Conservation (phyloP, 2,113 vertebrate genomes). For the Dolichotis patagonum region DNA sequence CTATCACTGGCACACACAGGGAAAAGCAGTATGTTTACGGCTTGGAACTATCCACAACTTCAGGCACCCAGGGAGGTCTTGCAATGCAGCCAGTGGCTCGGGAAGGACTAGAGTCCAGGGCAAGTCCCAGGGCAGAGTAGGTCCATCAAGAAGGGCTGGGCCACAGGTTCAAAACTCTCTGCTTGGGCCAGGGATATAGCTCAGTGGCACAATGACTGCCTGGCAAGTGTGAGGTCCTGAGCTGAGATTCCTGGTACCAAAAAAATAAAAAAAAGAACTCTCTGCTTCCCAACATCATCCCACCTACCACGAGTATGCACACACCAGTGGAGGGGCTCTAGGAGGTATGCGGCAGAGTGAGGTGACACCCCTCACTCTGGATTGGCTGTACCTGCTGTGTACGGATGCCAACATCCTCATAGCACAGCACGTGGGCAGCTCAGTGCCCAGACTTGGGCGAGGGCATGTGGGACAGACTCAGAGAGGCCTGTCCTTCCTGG, state of each 20-base stretch:
- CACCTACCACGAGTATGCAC: background rate
- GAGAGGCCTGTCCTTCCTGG: rapidly evolving
- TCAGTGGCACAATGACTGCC: too few species aligned
- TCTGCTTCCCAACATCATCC: background rate
- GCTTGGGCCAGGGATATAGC: background rate
- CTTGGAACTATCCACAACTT: background rate
- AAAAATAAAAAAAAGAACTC: too few species aligned
- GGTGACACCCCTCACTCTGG: background rate
- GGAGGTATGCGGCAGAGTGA: background rate
- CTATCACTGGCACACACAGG: background rate
- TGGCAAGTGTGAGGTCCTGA: too few species aligned
- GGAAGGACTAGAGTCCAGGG: background rate
- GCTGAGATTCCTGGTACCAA: too few species aligned
- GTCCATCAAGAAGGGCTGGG: too few species aligned
- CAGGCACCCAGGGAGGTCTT: background rate
- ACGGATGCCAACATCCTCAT: background rate
- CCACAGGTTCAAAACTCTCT: background rate
- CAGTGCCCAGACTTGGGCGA: background rate
- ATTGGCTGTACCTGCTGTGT: too few species aligned
- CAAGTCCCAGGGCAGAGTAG: background rate
- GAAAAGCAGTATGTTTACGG: background rate
- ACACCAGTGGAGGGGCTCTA: background rate
- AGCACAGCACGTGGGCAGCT: background rate
- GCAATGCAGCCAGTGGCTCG: background rate
- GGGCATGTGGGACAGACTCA: background rate